Conservation (phyloP, 1,140 invertebrate genomes). For the Microvelia longipes region DNA sequence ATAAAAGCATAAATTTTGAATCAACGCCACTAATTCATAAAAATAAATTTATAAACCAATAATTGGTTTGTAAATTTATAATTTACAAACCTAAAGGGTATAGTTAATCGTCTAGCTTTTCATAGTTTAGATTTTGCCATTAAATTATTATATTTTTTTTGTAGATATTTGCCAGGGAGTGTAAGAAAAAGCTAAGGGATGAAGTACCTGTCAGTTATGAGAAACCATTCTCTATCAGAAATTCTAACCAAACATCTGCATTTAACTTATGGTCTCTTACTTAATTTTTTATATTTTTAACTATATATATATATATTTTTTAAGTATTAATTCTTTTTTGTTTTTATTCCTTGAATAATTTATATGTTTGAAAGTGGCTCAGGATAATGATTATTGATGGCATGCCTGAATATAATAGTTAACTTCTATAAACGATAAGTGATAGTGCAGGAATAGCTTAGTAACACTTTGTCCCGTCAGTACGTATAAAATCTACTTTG, state of each 20-base stretch:
- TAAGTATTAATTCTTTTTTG: no score
- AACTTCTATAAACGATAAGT: no score
- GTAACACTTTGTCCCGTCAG: no score
- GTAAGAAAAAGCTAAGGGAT: not conserved
- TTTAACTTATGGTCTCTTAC: not conserved
- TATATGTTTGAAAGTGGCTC: no score
- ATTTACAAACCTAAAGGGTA: not conserved
- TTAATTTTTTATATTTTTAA: not conserved
- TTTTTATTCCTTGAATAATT: no score
- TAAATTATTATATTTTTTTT: not conserved
- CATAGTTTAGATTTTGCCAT: not conserved
- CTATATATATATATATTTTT: no score
- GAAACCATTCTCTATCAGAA: not conserved
- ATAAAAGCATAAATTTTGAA: not conserved
- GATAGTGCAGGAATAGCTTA: no score
- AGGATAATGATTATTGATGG: no score
- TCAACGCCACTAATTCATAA: not conserved
- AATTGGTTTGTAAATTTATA: not conserved
- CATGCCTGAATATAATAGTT: no score
- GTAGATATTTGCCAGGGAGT: not conserved
- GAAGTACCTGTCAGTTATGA: not conserved
- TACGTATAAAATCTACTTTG: no score
- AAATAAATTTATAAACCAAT: not conserved
- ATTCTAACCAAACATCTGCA: not conserved
- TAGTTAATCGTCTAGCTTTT: not conserved